These are phyloP conservation scores for Enteromius treurensis DNA, from an alignment of 2,797 vertebrate species.

Conservation along the genomic window DNA sequence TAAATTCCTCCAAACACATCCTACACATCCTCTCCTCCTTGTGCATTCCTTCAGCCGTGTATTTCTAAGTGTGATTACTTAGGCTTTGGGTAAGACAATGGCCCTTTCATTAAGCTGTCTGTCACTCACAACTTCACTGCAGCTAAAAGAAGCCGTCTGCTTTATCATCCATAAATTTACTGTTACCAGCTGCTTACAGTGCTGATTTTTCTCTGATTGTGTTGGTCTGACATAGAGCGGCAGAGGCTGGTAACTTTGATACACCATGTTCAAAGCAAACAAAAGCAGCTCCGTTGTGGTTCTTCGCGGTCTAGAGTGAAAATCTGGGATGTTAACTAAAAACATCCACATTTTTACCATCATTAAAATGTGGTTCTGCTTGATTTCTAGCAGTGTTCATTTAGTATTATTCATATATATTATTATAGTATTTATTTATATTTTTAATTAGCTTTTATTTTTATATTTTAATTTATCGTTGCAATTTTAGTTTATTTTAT, in stretches of 20 bases:
- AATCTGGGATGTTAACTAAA: background rate
- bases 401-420: background rate
- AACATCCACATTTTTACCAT: background rate
- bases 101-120: conserved; percentile 30
- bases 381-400: background rate
- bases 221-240: background rate
- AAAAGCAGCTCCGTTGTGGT: conserved; percentile 3
- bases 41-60: conserved; percentile 7
- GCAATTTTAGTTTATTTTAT: background rate
- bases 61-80: conserved; percentile 24
- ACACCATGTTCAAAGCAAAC: background rate
- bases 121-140: conserved; percentile 28
- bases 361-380: background rate
- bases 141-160: background rate
- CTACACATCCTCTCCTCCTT: conserved; percentile 19
- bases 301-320: background rate
- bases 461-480: background rate
- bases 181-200: background rate
- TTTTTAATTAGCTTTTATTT: background rate
- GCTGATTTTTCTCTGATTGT: conserved; percentile 33
- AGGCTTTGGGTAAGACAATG: conserved; percentile 35
- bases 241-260: conserved; percentile 35
- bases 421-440: background rate
- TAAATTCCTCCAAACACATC: conserved; percentile 25
- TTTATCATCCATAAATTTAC: conserved; percentile 5